Evolutionary conservation across 92 coral and sea anemone species (phyloP).

Genomic region (Montipora capitata): DNA sequence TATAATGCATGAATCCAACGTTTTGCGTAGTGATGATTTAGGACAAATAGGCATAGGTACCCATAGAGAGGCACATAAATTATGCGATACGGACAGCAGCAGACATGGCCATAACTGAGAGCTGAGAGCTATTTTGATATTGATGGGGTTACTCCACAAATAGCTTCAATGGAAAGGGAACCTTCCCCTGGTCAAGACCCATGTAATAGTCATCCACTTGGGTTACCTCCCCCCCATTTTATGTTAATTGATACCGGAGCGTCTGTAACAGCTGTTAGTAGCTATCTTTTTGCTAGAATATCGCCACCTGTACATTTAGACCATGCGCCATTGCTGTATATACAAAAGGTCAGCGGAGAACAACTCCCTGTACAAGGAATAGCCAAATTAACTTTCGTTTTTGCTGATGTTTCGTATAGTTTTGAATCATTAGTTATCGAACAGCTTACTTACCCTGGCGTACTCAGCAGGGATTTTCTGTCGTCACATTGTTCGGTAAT

Average conservation of each 20-base stretch:
- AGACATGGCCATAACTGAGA: no score
- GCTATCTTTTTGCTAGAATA: neutral
- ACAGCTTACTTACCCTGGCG: constrained; percentile 32
- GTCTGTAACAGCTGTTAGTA: no score
- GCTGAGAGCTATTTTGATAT: no score
- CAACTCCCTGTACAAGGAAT: no score
- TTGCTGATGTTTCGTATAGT: neutral
- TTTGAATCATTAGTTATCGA: constrained; percentile 16
- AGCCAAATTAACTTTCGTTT: no score
- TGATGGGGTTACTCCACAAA: no score
- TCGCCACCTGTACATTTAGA: neutral
- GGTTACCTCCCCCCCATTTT: neutral
- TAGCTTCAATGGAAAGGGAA: neutral
- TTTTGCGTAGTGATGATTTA: neutral
- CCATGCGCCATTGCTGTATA: neutral
- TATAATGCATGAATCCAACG: neutral
- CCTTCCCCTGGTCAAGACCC: neutral
- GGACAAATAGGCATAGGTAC: neutral
- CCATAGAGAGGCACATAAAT: neutral
- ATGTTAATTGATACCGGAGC: neutral
- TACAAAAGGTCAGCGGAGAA: constrained; percentile 69
- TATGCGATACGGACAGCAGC: constrained; percentile 8
- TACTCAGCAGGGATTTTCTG: constrained; percentile 68
- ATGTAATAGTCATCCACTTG: neutral
- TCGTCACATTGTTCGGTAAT: constrained; percentile 29